These are phyloP conservation scores for Okapia johnstoni DNA, from an alignment of 2,113 vertebrate species.

Conservation along the genomic window DNA sequence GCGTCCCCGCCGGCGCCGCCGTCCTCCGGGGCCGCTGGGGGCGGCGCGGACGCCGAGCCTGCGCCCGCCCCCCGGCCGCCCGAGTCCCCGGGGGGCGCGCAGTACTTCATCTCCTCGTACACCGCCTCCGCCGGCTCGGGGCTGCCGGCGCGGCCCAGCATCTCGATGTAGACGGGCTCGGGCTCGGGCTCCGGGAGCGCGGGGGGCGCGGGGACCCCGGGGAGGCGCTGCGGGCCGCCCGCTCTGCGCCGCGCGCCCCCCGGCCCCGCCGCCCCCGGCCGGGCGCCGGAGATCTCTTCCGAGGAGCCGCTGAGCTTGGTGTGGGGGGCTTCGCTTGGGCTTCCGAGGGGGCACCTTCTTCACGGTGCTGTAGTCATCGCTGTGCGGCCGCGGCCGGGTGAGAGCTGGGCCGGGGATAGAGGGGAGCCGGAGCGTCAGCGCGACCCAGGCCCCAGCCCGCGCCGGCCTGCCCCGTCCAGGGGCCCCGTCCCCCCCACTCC, in stretches of 20 bases:
- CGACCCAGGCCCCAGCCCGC: background rate
- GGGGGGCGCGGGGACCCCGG: conserved; percentile 76
- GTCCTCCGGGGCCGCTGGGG: conserved; percentile 59
- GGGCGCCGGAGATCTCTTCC: conserved; percentile 90
- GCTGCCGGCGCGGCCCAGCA: conserved; percentile 83
- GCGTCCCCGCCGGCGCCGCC: conserved; percentile 77
- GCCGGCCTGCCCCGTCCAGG: background rate
- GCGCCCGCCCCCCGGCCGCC: conserved; percentile 54
- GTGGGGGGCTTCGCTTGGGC: conserved; percentile 93
- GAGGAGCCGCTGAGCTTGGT: conserved; percentile 96
- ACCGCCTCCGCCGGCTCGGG: conserved; percentile 86
- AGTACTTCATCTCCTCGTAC: conserved; percentile 98
- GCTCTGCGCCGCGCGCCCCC: conserved; percentile 72
- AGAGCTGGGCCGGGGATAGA: conserved; percentile 77
- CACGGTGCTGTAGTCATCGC: conserved; percentile 96
- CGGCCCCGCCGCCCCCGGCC: conserved; percentile 84
- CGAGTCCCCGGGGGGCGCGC: conserved; percentile 82
- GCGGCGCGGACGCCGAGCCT: conserved; percentile 54
- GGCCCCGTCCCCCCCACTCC: too few species aligned
- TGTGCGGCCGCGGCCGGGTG: conserved; percentile 93
- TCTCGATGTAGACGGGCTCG: conserved; percentile 92
- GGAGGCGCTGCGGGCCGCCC: conserved; percentile 30
- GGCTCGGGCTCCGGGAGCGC: conserved; percentile 80
- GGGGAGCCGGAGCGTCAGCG: background rate
- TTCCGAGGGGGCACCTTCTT: conserved; percentile 97